phyloP scores from a whole-genome alignment of 1,140 invertebrate species.

The Sycophaga agraensis region DNA sequence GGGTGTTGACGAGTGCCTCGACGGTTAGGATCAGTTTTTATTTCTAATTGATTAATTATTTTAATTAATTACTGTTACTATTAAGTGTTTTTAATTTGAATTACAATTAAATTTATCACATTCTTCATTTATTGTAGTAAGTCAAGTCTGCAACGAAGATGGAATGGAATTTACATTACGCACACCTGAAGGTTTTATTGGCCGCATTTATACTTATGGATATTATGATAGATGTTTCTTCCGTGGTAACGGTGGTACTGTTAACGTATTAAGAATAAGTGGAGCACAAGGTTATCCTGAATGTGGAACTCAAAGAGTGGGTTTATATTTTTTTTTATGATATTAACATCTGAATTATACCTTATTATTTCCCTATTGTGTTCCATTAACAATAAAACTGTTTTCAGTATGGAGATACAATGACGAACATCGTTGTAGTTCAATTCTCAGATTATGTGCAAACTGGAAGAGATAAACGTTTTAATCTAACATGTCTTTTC shows the following conservation, averaged over 20 bases:
- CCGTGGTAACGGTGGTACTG: slow-evolving; percentile 81
- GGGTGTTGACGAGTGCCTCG: slow-evolving; percentile 73
- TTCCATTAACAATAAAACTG: too few relatives aligned
- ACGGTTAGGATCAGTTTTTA: slow-evolving; percentile 64
- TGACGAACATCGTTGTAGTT: slow-evolving; percentile 92
- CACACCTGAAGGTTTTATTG: slow-evolving; percentile 84
- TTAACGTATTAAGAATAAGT: slow-evolving; percentile 81
- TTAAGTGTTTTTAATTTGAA: too few relatives aligned
- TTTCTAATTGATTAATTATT: not conserved
- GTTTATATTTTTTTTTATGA: slow-evolving; percentile 9
- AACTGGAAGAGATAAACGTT: slow-evolving; percentile 85
- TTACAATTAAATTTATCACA: too few relatives aligned
- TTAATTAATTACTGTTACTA: not conserved
- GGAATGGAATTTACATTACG: slow-evolving; percentile 90
- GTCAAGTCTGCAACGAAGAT: slow-evolving; percentile 87
- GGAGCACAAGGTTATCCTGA: slow-evolving; percentile 88
- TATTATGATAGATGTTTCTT: slow-evolving; percentile 91
- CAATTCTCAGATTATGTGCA: slow-evolving; percentile 93
- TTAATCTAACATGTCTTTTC: slow-evolving; percentile 89
- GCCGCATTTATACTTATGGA: slow-evolving; percentile 88
- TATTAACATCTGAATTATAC: not conserved
- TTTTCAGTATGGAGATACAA: slow-evolving; percentile 83
- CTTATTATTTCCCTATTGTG: not conserved
- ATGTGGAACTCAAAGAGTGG: slow-evolving; percentile 76
- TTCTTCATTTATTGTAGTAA: slow-evolving; percentile 74